A percentile compares a stretch with the other conserved stretches of the same genome.
These are phyloP conservation scores for Anarrhichthys ocellatus DNA, from an alignment of 2,113 vertebrate genomes.

Conservation along the genomic window DNA sequence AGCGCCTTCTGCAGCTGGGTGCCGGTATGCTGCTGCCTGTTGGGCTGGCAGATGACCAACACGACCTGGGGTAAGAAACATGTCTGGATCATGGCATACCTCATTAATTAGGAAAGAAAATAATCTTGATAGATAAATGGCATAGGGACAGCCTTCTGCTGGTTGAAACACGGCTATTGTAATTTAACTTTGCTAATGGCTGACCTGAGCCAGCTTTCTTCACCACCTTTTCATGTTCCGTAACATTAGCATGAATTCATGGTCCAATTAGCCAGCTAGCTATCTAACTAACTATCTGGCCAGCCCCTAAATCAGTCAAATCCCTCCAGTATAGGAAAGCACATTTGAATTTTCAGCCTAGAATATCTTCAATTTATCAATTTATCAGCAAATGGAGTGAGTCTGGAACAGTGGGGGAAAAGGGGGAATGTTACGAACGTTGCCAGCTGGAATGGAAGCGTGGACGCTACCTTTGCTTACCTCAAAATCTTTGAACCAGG, in stretches of 20 bases:
- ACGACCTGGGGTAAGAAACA: slow-evolving; percentile 92
- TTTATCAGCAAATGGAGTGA: neutral
- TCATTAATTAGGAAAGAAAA: neutral
- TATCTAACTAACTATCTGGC: neutral
- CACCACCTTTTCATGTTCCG: neutral
- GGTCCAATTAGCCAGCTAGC: too few species aligned
- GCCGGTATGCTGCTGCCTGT: slow-evolving; percentile 84
- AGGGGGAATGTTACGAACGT: too few species aligned
- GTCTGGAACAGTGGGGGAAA: neutral
- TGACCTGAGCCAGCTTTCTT: neutral
- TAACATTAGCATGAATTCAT: neutral
- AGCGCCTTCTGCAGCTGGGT: slow-evolving; percentile 91
- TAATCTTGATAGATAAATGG: neutral
- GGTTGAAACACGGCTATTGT: neutral
- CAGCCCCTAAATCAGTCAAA: neutral
- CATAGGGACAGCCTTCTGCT: neutral
- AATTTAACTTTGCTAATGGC: neutral
- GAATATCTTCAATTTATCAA: neutral
- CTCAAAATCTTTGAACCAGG: slow-evolving; percentile 75
- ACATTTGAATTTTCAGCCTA: neutral
- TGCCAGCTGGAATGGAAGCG: neutral
- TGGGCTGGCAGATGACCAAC: slow-evolving; percentile 93
- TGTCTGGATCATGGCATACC: too few species aligned
- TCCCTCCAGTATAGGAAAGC: neutral
- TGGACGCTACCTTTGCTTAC: neutral